Evolutionary conservation across 2,888 invertebrate genomes (phyloP), one percentile per base, ranked within the genome.

Genomic region (Pristionchus arcanus): DNA sequence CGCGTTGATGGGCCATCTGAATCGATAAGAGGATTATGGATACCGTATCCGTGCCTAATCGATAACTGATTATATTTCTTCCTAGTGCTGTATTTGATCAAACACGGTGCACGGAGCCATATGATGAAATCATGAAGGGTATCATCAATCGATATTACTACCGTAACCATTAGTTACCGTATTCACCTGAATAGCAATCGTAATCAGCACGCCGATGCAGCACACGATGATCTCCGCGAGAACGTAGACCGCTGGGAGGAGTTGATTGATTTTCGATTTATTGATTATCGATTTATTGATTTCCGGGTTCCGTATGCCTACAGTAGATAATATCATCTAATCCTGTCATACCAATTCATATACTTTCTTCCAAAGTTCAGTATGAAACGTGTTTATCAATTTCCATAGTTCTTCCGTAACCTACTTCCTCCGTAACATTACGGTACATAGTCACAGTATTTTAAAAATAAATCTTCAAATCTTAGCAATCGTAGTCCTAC

Each of bases 1-100:
- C 89, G 16, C 89, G 77, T n/a, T 89, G 89, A 81, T 89, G 89
- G 21, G 81, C 81, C 89, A 89, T 89, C 89, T 81, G 81, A 63
- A 49, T 31, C 87, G 63, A 68, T 66, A 15, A 28, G 9, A 31
- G 59, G n/a, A n/a, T n/a, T n/a, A 59, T 21, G 34, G 21, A 63
- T 42, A 77, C 31, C 25, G 42, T 19, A 42, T 16, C 9, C 42
- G 15, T 71, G 3, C 16, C 49, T 15, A n/a, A n/a, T n/a, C n/a
- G n/a, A n/a, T n/a, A n/a, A n/a, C n/a, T n/a, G n/a, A n/a, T n/a
- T n/a, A n/a, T n/a, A n/a, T n/a, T n/a, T n/a, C n/a, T n/a, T n/a
- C n/a, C n/a, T n/a, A n/a, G n/a, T n/a, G n/a, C n/a, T n/a, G n/a
- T n/a, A n/a, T n/a, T n/a, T n/a, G n/a, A n/a, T n/a, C n/a, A n/a